phyloP scores from a whole-genome alignment of 2,797 vertebrate genomes.

The Anomalospiza imberbis region DNA sequence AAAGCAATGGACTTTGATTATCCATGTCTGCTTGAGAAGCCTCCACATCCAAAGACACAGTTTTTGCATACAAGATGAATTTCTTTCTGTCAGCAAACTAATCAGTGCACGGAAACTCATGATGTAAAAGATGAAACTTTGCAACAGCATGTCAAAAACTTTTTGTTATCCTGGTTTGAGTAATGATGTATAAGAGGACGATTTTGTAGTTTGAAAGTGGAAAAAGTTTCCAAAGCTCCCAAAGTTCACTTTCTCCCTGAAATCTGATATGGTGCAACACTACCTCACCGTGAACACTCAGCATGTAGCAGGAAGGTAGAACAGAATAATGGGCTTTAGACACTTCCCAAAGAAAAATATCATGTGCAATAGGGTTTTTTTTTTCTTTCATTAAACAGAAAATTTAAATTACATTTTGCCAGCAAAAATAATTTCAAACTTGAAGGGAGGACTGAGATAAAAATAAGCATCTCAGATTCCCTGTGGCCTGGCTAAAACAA shows the following conservation, averaged over 20 bases:
- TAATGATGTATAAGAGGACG: background rate
- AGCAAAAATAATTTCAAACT: slow-evolving; percentile 18
- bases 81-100: background rate
- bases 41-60: background rate
- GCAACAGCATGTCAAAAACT: background rate
- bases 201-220: background rate
- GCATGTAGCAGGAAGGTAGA: background rate
- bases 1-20: background rate
- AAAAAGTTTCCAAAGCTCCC: background rate
- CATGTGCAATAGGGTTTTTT: background rate
- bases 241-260: background rate
- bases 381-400: background rate
- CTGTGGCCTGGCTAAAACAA: slow-evolving; percentile 23
- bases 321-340: background rate
- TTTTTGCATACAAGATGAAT: background rate
- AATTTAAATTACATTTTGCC: slow-evolving; percentile 5
- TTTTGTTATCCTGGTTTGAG: background rate
- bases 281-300: background rate
- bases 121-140: background rate
- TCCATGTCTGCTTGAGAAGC: background rate
- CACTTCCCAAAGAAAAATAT: background rate
- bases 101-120: background rate
- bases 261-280: background rate
- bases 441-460: background rate
- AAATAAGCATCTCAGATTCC: slow-evolving; percentile 31